Evolutionary conservation across 2,888 invertebrate species (phyloP), one percentile per base, ranked within the genome.

Genomic region (Mellilla xanthometata): DNA sequence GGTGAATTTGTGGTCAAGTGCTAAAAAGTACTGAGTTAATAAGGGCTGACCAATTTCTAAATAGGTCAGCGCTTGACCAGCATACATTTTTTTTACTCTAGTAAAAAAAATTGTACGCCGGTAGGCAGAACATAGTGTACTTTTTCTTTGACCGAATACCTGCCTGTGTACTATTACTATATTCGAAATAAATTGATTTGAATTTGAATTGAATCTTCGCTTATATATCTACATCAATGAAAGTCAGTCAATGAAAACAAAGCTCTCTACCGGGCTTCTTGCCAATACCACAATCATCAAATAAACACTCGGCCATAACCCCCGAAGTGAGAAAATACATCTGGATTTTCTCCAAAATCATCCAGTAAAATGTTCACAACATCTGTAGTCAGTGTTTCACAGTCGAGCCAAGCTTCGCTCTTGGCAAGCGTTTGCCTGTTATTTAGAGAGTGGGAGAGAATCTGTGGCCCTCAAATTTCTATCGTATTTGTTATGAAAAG

Each of bases 261-360:
- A 36, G n/a, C 2, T 10, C 8, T 0, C 15, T 9, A 26, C 1
- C 38, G 30, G 38, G 32, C 19, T 2, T 0, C 3, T 22, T 46
- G 45, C 39, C 45, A 46, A 45, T 24, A 12, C 12, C 30, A 32
- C 26, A 22, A 22, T 8, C 19, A 38, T 12, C 26, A n/a, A n/a
- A n/a, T n/a, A 1, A 19, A 6, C 15, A 19, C 15, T 8, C 41
- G 47, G 47, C 38, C 41, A 32, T 47, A 47, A 38, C 47, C 47
- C 32, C 29, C 31, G 40, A 2, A 39, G 22, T 24, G 24, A 30
- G 26, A 6, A 29, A 36, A 23, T 36, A 26, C 30, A 45, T 32
- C 32, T 52, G 53, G 35, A 48, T 45, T 58, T 58, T 59, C 58
- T 59, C 58, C 59, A 59, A 61, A 61, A 61, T 52, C 44, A 56